Evolutionary conservation across 2,888 invertebrate species (phyloP).

Genomic region (Meliscaeva auricollis): DNA sequence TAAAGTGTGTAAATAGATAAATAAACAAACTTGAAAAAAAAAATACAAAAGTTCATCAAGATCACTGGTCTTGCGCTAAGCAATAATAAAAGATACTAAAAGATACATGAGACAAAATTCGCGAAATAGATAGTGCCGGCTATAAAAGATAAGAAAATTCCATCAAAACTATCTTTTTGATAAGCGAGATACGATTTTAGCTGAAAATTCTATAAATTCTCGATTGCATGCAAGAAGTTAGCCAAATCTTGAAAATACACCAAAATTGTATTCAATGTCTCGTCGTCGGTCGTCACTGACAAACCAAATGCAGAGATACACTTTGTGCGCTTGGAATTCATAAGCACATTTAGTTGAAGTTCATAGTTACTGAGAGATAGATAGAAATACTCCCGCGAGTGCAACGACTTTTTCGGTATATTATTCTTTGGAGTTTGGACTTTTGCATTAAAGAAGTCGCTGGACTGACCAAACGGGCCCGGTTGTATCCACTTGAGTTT

Average conservation of each 20-base stretch:
- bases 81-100: conserved; percentile 18
- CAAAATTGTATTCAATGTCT: not conserved
- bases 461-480: conserved; percentile 2
- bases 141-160: conserved; percentile 16
- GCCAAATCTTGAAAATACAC: conserved; percentile 23
- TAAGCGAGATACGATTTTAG: conserved; percentile 4
- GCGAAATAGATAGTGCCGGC: conserved; percentile 31
- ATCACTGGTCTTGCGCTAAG: conserved; percentile 31
- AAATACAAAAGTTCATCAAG: conserved; percentile 31
- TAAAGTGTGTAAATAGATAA: conserved; percentile 4
- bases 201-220: conserved; percentile 2
- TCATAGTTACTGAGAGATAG: conserved; percentile 8
- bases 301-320: conserved; percentile 30
- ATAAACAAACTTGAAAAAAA: too few relatives aligned
- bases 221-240: conserved; percentile 24
- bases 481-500: conserved; percentile 8
- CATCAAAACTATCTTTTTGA: conserved; percentile 3
- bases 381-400: conserved; percentile 36
- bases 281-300: too few relatives aligned
- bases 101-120: not conserved
- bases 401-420: conserved; percentile 62
- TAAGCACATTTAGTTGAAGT: conserved; percentile 49
- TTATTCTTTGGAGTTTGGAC: conserved; percentile 7
- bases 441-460: not conserved
- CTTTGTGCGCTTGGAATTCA: conserved; percentile 43